A percentile compares a stretch with the other conserved stretches of the same genome.
Conservation (phyloP, 2,888 invertebrate species). For the Scaptomyza caliginosa region DNA sequence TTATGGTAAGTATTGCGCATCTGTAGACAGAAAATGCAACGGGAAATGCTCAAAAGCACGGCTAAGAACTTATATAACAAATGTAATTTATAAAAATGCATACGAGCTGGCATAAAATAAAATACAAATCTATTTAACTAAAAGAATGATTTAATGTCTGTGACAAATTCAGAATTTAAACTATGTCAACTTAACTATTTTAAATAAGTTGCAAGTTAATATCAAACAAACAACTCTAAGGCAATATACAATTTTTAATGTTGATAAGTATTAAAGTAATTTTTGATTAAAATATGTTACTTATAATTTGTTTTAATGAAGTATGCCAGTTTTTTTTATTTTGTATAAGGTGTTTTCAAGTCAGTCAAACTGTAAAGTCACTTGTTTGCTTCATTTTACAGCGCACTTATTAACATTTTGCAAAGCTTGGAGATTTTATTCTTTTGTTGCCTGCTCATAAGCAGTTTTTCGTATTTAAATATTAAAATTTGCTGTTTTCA, state of each 20-base stretch:
- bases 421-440: constrained; percentile 23
- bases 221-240: too few species aligned
- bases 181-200: too few species aligned
- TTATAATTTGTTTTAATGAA: too few species aligned
- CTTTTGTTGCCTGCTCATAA: constrained; percentile 49
- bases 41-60: neutral
- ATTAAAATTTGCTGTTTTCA: constrained; percentile 54
- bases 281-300: too few species aligned
- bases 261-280: too few species aligned
- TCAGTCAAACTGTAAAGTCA: neutral
- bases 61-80: neutral
- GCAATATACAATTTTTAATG: too few species aligned
- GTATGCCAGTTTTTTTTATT: too few species aligned
- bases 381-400: constrained; percentile 6
- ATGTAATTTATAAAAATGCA: neutral
- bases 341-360: neutral
- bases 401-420: constrained; percentile 36
- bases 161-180: neutral
- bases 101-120: neutral
- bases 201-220: too few species aligned
- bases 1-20: neutral
- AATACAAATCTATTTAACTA: neutral
- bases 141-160: too few species aligned
- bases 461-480: constrained; percentile 68
- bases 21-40: neutral